Percentiles rank a stretch among this genome's conserved stretches.
Evolutionary conservation across 2,113 vertebrate species (phyloP).

Genomic region (Aepyceros melampus): DNA sequence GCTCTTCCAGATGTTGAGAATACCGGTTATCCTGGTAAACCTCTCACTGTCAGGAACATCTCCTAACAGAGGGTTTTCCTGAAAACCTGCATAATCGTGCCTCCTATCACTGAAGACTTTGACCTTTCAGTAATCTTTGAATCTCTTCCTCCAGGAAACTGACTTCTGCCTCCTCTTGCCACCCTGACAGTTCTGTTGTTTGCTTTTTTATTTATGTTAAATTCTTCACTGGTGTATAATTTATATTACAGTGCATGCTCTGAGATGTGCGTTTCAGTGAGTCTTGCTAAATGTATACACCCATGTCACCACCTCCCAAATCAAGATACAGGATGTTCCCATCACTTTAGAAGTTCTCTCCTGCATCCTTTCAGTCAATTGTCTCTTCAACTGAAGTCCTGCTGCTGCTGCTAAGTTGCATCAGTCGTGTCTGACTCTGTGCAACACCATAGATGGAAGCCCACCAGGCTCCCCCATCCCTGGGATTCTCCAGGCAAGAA

Average conservation of each 20-base stretch:
- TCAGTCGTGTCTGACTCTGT: rapidly evolving
- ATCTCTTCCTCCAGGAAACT: neutral
- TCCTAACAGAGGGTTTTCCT: neutral
- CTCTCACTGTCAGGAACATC: neutral
- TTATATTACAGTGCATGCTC: neutral
- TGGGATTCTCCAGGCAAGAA: too few relatives aligned
- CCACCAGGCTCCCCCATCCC: too few relatives aligned
- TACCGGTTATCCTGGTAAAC: neutral
- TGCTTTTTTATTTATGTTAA: neutral
- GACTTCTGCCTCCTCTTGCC: neutral
- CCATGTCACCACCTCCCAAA: neutral
- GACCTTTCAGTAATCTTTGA: neutral
- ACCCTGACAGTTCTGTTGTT: neutral
- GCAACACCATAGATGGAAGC: rapidly evolving
- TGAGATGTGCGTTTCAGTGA: neutral
- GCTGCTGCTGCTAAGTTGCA: neutral
- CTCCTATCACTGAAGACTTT: neutral
- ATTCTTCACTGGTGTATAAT: neutral
- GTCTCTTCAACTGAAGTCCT: neutral
- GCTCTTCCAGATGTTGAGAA: neutral
- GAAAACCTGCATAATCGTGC: too few relatives aligned
- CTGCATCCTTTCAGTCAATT: neutral
- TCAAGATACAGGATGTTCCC: neutral
- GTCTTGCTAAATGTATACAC: neutral
- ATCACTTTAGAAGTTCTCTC: neutral